Evolutionary conservation across 2,888 invertebrate species (phyloP), one percentile per base, ranked within the genome.

Genomic region (Diplolepis rosae): DNA sequence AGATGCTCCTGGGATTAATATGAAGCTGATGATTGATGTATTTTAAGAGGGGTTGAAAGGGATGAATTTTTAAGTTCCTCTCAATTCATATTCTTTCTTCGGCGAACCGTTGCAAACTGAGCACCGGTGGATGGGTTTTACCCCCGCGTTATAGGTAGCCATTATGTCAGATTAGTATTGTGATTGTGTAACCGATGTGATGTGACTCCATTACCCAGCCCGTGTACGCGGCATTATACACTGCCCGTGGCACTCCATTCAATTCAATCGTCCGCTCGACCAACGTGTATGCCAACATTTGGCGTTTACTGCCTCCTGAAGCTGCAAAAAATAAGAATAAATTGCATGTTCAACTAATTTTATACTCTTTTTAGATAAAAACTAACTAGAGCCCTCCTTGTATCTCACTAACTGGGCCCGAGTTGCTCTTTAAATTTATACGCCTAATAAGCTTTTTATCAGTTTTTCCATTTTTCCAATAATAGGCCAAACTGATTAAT

Each of bases 171-270:
- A 87, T 88, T 88, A 87, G 86, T 82, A 88, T 88, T 88, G 87
- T 87, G 85, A 87, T 88, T 88, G 87, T 88, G 87, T 88, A 88
- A 87, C 86, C 85, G 86, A 86, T 87, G 86, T 83, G 85, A 86
- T 82, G 85, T 87, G 86, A 86, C 85, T 87, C 87, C 84, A 87
- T 88, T 88, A 87, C 86, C 82, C 83, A 73, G 78, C 78, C 74
- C 77, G 77, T 73, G 77, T 73, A 77, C 75, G 79, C 69, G 68
- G 77, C 79, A 81, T 80, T 82, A 82, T 82, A 82, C 27, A 70
- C 68, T 73, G 71, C 69, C 61, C 71, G 75, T 75, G 68, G 68
- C 74, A 71, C 73, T 70, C 66, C 65, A 69, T 65, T 66, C 66
- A 65, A 61, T 45, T 50, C 75, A 75, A 77, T 79, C 79, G 75